Conservation (phyloP, 2,113 vertebrate genomes). For the Poeciliopsis retropinna region DNA sequence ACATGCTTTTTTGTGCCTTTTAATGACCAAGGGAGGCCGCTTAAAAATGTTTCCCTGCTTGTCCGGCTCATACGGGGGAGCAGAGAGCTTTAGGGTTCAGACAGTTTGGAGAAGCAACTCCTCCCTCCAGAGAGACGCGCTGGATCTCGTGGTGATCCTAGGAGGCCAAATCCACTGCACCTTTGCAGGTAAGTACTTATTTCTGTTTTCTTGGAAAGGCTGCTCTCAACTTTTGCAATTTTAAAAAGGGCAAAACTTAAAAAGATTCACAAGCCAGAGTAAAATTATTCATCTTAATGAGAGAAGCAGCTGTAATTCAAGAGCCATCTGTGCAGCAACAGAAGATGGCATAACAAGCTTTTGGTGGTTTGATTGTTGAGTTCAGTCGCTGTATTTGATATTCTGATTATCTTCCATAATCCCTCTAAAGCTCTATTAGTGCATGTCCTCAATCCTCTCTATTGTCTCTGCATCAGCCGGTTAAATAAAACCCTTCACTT, state of each 20-base stretch:
- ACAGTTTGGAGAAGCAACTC: conserved; percentile 31
- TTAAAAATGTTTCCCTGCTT: conserved; percentile 76
- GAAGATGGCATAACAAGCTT: conserved; percentile 24
- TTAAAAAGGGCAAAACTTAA: not conserved
- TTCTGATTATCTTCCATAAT: conserved; percentile 49
- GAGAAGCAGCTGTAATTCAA: conserved; percentile 20
- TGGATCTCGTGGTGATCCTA: conserved; percentile 44
- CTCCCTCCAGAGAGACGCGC: conserved; percentile 38
- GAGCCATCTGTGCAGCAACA: not conserved
- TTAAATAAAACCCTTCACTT: conserved; percentile 30
- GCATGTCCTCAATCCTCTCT: conserved; percentile 54
- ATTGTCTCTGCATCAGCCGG: conserved; percentile 38
- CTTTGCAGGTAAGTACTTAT: conserved; percentile 67
- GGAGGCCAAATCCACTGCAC: conserved; percentile 56
- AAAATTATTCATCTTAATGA: conserved; percentile 22
- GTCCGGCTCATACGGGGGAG: conserved; percentile 50
- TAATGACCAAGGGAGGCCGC: conserved; percentile 74
- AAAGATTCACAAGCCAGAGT: not conserved
- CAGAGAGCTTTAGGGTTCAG: conserved; percentile 41
- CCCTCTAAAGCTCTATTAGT: conserved; percentile 46
- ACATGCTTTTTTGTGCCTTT: conserved; percentile 76
- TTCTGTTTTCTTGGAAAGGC: not conserved
- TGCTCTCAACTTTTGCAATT: not conserved
- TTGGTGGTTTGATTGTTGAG: conserved; percentile 16
- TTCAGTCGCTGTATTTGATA: conserved; percentile 25